Evolutionary conservation across 1,140 invertebrate genomes (phyloP).

Genomic region (Drosophila nigromelanica): DNA sequence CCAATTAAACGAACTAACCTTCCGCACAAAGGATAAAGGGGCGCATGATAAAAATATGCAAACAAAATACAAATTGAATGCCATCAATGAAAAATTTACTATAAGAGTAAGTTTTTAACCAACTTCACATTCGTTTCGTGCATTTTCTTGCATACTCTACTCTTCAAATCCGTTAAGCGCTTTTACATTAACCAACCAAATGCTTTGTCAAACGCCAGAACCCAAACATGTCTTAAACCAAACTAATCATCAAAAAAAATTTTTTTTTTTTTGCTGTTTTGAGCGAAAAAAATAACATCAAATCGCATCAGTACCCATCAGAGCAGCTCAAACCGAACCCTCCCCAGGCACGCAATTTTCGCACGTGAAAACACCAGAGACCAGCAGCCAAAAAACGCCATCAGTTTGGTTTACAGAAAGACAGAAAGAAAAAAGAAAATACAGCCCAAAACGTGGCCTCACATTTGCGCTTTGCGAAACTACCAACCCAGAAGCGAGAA

Average conservation of each 20-base stretch:
- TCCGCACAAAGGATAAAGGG: slow-evolving; percentile 53
- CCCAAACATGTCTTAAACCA: slow-evolving; percentile 24
- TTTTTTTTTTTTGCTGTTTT: neutral
- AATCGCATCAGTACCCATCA: slow-evolving; percentile 46
- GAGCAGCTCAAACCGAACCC: slow-evolving; percentile 37
- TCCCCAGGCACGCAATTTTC: slow-evolving; percentile 35
- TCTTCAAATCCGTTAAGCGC: slow-evolving; percentile 38
- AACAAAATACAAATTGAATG: slow-evolving; percentile 57
- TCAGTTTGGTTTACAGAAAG: slow-evolving; percentile 13
- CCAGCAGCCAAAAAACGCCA: slow-evolving; percentile 24
- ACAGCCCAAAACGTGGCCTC: slow-evolving; percentile 18
- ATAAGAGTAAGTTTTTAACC: slow-evolving; percentile 64
- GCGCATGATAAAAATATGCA: slow-evolving; percentile 39
- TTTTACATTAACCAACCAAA: slow-evolving; percentile 46
- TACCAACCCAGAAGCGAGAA: slow-evolving; percentile 11
- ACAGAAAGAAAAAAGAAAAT: slow-evolving; percentile 10
- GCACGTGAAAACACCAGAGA: slow-evolving; percentile 30
- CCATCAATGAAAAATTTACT: slow-evolving; percentile 59
- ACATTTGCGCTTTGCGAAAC: slow-evolving; percentile 28
- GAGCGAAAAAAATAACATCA: slow-evolving; percentile 10
- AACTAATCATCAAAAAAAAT: slow-evolving; percentile 45
- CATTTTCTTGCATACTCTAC: slow-evolving; percentile 40
- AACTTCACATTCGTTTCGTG: slow-evolving; percentile 21
- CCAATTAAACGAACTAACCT: neutral
- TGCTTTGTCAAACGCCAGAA: slow-evolving; percentile 12